Conservation (phyloP, 2,113 vertebrate genomes). For the Bufo gargarizans region DNA sequence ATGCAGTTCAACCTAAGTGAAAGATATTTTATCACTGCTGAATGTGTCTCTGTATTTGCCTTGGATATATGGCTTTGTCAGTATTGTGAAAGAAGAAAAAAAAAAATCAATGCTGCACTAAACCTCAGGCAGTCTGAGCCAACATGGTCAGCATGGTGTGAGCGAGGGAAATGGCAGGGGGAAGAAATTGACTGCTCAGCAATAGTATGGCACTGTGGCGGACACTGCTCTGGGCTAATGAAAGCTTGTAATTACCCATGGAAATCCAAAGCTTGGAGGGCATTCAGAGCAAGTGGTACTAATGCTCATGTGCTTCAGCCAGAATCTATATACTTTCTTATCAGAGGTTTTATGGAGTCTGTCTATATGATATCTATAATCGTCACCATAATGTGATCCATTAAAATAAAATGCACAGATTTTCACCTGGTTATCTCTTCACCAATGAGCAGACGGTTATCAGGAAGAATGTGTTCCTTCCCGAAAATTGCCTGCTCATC, state of each 20-base stretch:
- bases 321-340: constrained; percentile 25
- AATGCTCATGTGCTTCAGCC: constrained; percentile 77
- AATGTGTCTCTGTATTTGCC: constrained; percentile 98
- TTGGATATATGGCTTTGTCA: constrained; percentile 99
- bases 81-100: constrained; percentile 81
- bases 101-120: constrained; percentile 91
- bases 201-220: constrained; percentile 78
- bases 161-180: constrained; percentile 82
- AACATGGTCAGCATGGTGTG: constrained; percentile 81
- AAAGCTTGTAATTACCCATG: constrained; percentile 82
- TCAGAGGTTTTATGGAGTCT: neutral
- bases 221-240: constrained; percentile 82
- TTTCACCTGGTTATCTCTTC: neutral
- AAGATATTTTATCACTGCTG: constrained; percentile 93
- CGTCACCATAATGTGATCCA: neutral
- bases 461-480: no score
- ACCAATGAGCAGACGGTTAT: neutral
- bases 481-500: no score
- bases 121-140: constrained; percentile 81
- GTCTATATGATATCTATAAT: neutral
- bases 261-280: constrained; percentile 78
- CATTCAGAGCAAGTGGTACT: constrained; percentile 73
- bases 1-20: constrained; percentile 88
- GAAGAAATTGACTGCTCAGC: constrained; percentile 82
- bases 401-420: neutral